Evolutionary conservation across 1,140 invertebrate genomes (phyloP).

Genomic region (Pseudoatta argentina): DNA sequence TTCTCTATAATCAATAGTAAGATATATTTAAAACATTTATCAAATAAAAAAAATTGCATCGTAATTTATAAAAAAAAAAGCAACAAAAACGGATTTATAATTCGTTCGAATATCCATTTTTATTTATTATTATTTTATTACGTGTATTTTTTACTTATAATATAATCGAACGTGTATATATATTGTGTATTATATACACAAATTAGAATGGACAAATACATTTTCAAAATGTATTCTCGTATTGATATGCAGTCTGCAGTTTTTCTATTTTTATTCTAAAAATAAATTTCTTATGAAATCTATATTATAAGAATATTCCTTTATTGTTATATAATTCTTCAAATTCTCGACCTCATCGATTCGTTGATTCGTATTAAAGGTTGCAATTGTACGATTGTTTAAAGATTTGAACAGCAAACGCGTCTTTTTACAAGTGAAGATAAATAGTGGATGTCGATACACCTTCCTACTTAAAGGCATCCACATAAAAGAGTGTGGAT

Average conservation of each 20-base stretch:
- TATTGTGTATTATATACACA: not conserved
- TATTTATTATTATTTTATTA: not conserved
- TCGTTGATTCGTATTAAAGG: not conserved
- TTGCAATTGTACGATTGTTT: not conserved
- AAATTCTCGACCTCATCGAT: not conserved
- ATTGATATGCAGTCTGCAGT: not conserved
- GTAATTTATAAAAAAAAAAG: not conserved
- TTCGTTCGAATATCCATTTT: not conserved
- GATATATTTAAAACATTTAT: not conserved
- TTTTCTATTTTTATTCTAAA: constrained; percentile 5
- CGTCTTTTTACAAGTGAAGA: constrained; percentile 26
- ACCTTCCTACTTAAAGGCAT: constrained; percentile 63
- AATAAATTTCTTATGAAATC: not conserved
- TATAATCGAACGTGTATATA: not conserved
- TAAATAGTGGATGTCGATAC: constrained; percentile 36
- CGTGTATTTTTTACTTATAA: not conserved
- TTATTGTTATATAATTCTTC: not conserved
- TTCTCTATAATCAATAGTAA: not conserved
- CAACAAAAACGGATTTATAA: not conserved
- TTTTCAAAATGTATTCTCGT: not conserved
- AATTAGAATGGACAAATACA: not conserved
- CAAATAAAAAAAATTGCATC: not conserved
- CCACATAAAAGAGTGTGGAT: constrained; percentile 50
- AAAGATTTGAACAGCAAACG: constrained; percentile 15
- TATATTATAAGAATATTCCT: not conserved